phyloP scores from a whole-genome alignment of 2,888 invertebrate species.

The Nomada fabriciana region DNA sequence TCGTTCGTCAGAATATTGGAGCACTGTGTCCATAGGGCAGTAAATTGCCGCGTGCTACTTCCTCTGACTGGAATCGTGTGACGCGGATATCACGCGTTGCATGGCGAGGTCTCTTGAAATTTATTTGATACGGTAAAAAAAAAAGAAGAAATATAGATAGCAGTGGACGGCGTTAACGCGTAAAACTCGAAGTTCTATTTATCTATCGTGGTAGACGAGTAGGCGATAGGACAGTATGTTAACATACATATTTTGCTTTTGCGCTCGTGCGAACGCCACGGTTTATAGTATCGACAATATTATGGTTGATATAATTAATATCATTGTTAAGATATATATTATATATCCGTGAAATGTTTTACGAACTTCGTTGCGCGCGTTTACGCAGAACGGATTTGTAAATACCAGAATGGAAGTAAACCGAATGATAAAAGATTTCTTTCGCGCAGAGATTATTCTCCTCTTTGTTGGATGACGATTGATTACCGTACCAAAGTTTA shows the following conservation, averaged over 20 bases:
- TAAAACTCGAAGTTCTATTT: constrained; percentile 32
- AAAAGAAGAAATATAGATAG: not conserved
- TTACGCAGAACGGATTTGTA: not conserved
- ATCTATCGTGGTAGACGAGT: not conserved
- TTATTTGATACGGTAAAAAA: constrained; percentile 15
- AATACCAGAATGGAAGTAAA: not conserved
- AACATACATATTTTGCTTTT: constrained; percentile 38
- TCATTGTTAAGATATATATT: not conserved
- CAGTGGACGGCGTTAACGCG: constrained; percentile 12
- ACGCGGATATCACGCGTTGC: constrained; percentile 22
- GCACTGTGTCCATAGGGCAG: constrained; percentile 11
- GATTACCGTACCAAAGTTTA: constrained; percentile 50
- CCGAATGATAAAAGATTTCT: constrained; percentile 8
- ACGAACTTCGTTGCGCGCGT: constrained; percentile 14
- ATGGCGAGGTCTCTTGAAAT: constrained; percentile 19
- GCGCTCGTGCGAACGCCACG: constrained; percentile 14
- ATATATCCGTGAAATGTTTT: constrained; percentile 17
- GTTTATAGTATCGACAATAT: constrained; percentile 70
- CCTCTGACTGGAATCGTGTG: not conserved
- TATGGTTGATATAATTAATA: constrained; percentile 55
- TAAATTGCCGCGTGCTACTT: constrained; percentile 16
- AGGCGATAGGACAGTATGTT: constrained; percentile 12
- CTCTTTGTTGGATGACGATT: constrained; percentile 19
- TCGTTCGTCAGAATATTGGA: constrained; percentile 29
- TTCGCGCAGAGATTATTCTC: constrained; percentile 24